phyloP scores from a whole-genome alignment of 1,140 invertebrate species.

The Gyrodactylus salaris region DNA sequence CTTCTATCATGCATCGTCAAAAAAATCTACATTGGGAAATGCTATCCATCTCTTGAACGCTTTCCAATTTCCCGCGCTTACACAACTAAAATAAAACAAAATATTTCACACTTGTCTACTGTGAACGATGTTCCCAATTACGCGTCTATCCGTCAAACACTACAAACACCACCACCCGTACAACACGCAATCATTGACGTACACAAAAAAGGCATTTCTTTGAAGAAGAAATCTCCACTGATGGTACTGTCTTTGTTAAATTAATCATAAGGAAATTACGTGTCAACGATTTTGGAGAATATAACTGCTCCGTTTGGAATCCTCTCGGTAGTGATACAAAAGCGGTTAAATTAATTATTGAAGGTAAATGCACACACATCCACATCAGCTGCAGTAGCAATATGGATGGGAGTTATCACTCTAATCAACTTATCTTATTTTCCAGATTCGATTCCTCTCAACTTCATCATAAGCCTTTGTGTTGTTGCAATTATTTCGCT shows the following conservation, averaged over 20 bases:
- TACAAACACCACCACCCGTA: no score
- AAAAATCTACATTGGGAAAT: no score
- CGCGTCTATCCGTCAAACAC: no score
- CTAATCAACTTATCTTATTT: background rate
- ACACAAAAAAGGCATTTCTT: background rate
- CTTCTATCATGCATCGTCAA: no score
- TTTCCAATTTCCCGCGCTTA: no score
- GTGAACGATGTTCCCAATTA: no score
- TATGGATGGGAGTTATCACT: background rate
- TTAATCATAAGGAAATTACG: background rate
- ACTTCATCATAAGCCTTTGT: background rate
- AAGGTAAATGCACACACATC: no score
- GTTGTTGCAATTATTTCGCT: background rate
- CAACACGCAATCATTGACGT: no score
- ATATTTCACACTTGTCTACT: no score
- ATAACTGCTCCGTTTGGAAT: background rate
- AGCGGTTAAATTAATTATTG: background rate
- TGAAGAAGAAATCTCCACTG: background rate
- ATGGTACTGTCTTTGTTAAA: background rate
- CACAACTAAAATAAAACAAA: no score
- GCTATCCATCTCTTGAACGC: no score
- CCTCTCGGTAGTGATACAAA: background rate
- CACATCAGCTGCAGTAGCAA: no score
- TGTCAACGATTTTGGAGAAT: background rate
- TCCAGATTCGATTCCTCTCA: background rate